A percentile compares a stretch with the other conserved stretches of the same genome.
phyloP scores from a whole-genome alignment of 64 coral and sea anemone species.

The Acropora yongei region DNA sequence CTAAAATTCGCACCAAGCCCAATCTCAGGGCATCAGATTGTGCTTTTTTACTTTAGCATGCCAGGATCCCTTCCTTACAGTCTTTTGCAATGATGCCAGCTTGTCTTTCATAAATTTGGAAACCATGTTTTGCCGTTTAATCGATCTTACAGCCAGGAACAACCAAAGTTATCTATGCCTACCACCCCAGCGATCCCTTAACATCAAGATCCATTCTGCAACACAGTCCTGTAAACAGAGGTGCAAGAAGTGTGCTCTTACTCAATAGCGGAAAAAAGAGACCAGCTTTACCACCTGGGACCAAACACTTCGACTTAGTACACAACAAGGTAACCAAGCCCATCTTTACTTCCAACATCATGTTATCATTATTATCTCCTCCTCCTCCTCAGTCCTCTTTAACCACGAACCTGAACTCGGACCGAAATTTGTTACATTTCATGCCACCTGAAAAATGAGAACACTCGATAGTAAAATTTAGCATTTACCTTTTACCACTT shows the following conservation, averaged over 20 bases:
- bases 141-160: constrained; percentile 11
- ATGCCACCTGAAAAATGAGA: too few species aligned
- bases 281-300: constrained; percentile 22
- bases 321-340: constrained; percentile 7
- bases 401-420: too few species aligned
- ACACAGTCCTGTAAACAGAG: neutral
- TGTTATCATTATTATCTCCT: constrained; percentile 24
- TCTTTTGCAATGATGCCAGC: too few species aligned
- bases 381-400: too few species aligned
- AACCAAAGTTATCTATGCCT: constrained; percentile 40
- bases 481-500: too few species aligned
- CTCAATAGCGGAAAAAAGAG: neutral
- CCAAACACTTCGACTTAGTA: constrained; percentile 20
- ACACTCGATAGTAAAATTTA: too few species aligned
- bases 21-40: too few species aligned
- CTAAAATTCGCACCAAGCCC: too few species aligned
- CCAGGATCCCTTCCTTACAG: too few species aligned
- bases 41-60: too few species aligned
- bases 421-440: too few species aligned
- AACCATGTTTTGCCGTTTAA: neutral
- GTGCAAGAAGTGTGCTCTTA: constrained; percentile 10
- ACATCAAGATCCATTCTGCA: neutral
- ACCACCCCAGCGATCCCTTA: constrained; percentile 29
- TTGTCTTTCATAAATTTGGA: too few species aligned
- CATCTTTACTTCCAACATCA: neutral